Evolutionary conservation across 2,888 invertebrate genomes (phyloP), one percentile per base, ranked within the genome.

Genomic region (Oegoconia quadripuncta): DNA sequence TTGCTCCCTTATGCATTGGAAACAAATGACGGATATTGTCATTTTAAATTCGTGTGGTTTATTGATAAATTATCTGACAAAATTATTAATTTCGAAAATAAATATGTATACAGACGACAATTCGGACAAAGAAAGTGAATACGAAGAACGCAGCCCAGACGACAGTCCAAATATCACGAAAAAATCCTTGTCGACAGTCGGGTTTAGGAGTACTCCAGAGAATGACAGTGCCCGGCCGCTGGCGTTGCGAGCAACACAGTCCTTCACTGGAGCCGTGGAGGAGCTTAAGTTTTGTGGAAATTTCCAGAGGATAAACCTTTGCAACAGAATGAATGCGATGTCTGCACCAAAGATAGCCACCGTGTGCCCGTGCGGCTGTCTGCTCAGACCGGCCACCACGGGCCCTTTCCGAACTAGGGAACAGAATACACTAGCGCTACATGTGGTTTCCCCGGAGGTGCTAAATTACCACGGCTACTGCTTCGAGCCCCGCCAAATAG

Each of bases 401-500:
- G 73, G 74, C 3, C 76, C 87, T 0, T 86, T 88, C 42, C 56
- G 86, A 29, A 88, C 88, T 6, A 60, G 88, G 16, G 88, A 88
- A 37, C 71, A 74, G 52, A 74, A 66, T 32, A 81, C 86, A 1
- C 55, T 86, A 15, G 80, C 83, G 1, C 70, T 87, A 1, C 76
- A 82, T 44, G 75, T 88, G 12, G 88, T 90, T 9, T 70, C 86
- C 3, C 87, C 89, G n/a, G 88, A 89, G 34, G 84, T 89, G 28
- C 71, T 90, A 11, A 79, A 66, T 30, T 79, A 88, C 43, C 87
- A 91, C 60, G 92, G 91, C 2, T 88, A 83, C 43, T 77, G 70
- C 49, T 89, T 90, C 53, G 83, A 88, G 11, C 74, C 89, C 1
- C 84, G 73, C 34, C 89, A 92, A 59, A 91, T 92, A 41, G 91